Evolutionary conservation across 2,797 vertebrate species (phyloP), one percentile per base, ranked within the genome.

Genomic region (Eurystomus glaucurus): DNA sequence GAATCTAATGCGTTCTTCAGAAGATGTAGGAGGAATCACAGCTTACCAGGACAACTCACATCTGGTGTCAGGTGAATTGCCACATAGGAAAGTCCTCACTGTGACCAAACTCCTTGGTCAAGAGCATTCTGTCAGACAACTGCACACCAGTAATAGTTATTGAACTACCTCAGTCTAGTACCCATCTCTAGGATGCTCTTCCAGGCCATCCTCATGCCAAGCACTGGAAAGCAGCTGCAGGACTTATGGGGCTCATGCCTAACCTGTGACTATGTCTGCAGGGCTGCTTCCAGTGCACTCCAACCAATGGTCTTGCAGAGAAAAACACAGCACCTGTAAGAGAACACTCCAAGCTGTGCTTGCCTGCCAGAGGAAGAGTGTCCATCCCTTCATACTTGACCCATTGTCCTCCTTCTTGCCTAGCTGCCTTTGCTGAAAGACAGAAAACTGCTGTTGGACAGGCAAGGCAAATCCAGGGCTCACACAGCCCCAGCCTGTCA

Each of bases 251-350:
- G 14, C 29, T 66, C 29, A 3, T 22, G 35, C 26, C 62, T 60
- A 41, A 64, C 37, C 18, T n/a, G 31, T 3, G 1, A 31, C n/a
- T 65, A 8, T 8, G 41, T 25, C 75, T 66, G 21, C 25, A 14
- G 22, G 48, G 35, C 41, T 69, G 41, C 41, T 43, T 43, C 41
- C 41, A 43, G 17, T 37, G 35, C 3, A 5, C n/a, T 65, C 65
- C 65, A 54, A 5, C 10, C 0, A 0, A 28, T 10, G 33, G n/a
- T 29, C 17, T 29, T n/a, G 20, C 25, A 21, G 43, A 77, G 54
- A 15, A 61, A 35, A 28, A 37, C 33, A 35, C 3, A 3, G n/a
- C 10, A 51, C 14, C n/a, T 0, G 0, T 46, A 76, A 65, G 8
- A 61, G 57, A 33, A n/a, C 3, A 0, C 29, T 61, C 22, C 57